Conservation (phyloP, 2,888 invertebrate genomes). For the Dasypolia templi region DNA sequence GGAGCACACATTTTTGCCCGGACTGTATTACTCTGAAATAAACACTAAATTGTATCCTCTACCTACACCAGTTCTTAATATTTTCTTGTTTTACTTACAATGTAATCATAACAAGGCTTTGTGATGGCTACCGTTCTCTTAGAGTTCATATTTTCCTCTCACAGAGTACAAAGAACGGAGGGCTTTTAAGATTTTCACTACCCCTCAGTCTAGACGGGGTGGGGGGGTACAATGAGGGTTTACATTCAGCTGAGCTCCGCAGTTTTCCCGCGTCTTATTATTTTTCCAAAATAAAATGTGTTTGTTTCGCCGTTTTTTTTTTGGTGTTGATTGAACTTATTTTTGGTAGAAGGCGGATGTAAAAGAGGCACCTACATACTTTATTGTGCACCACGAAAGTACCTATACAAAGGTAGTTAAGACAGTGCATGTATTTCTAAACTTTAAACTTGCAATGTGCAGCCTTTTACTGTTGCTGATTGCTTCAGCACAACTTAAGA, state of each 20-base stretch:
- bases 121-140: slow-evolving; percentile 47
- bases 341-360: neutral
- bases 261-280: slow-evolving; percentile 68
- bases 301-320: slow-evolving; percentile 63
- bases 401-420: neutral
- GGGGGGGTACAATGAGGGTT: slow-evolving; percentile 52
- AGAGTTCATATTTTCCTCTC: slow-evolving; percentile 68
- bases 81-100: slow-evolving; percentile 40
- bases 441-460: neutral
- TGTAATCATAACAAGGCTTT: slow-evolving; percentile 51
- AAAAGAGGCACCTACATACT: neutral
- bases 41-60: slow-evolving; percentile 30
- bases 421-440: neutral
- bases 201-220: slow-evolving; percentile 70
- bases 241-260: slow-evolving; percentile 72
- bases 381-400: neutral
- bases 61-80: neutral
- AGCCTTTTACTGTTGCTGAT: neutral
- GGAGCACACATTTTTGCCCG: neutral
- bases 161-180: slow-evolving; percentile 63
- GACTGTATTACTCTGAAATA: neutral
- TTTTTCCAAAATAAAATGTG: slow-evolving; percentile 73
- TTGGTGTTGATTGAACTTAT: slow-evolving; percentile 8
- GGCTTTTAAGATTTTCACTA: slow-evolving; percentile 72
- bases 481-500: slow-evolving; percentile 14